phyloP scores from a whole-genome alignment of 2,888 invertebrate species.

The Drosophila pseudotakahashii region DNA sequence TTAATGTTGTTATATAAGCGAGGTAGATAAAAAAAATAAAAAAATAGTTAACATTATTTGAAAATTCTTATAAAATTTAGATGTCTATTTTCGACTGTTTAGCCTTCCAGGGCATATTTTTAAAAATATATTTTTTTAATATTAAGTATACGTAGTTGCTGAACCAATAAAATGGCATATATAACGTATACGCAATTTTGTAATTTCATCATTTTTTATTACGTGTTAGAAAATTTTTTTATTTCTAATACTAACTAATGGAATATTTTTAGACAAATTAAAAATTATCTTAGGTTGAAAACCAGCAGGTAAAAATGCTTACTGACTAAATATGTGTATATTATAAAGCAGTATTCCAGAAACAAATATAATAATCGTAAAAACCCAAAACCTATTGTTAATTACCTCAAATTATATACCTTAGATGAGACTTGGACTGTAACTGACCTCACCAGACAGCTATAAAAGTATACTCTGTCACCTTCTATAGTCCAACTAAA shows the following conservation, averaged over 20 bases:
- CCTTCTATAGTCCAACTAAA: constrained; percentile 3
- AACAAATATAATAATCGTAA: background rate
- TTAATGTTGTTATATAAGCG: constrained; percentile 35
- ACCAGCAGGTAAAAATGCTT: too few relatives aligned
- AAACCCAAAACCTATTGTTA: background rate
- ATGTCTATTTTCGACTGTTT: too few relatives aligned
- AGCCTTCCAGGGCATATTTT: too few relatives aligned
- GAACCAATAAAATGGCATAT: background rate
- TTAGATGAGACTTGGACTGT: constrained; percentile 1
- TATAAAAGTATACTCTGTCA: background rate
- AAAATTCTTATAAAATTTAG: too few relatives aligned
- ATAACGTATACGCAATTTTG: constrained; percentile 22
- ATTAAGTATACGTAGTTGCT: background rate
- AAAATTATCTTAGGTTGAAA: too few relatives aligned
- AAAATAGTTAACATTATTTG: too few relatives aligned
- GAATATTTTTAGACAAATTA: too few relatives aligned
- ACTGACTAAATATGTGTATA: too few relatives aligned
- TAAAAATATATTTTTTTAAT: background rate
- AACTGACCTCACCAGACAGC: constrained; percentile 20
- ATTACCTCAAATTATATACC: constrained; percentile 7
- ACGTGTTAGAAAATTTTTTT: too few relatives aligned
- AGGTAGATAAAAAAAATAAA: background rate
- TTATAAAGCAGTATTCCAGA: background rate
- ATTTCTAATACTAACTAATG: too few relatives aligned
- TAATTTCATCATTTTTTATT: too few relatives aligned